Conservation (phyloP, 1,140 invertebrate species). For the Hycleus cichorii region DNA sequence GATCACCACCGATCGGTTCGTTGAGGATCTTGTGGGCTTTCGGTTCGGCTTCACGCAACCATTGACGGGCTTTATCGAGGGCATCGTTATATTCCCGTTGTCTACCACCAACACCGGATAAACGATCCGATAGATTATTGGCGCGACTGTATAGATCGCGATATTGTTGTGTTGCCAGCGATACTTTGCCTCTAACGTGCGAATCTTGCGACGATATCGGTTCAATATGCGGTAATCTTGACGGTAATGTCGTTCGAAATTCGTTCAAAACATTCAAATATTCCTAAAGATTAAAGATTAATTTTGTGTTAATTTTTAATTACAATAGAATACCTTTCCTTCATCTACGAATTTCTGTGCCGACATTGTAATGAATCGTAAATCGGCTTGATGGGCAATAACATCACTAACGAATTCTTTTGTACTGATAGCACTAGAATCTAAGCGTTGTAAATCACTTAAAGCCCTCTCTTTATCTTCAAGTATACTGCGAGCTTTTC, state of each 20-base stretch:
- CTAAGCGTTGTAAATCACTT: slow-evolving; percentile 66
- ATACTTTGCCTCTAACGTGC: slow-evolving; percentile 61
- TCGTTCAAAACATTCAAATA: slow-evolving; percentile 76
- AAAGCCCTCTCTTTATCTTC: slow-evolving; percentile 81
- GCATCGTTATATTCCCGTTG: slow-evolving; percentile 77
- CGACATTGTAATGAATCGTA: slow-evolving; percentile 89
- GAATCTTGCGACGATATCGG: slow-evolving; percentile 60
- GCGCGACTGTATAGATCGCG: slow-evolving; percentile 70
- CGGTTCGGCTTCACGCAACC: slow-evolving; percentile 77
- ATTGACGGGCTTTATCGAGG: slow-evolving; percentile 71
- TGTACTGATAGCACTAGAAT: slow-evolving; percentile 64
- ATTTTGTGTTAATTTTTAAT: background rate
- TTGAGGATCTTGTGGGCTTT: slow-evolving; percentile 65
- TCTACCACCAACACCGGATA: slow-evolving; percentile 68
- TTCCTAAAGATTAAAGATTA: slow-evolving; percentile 46
- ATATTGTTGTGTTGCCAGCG: slow-evolving; percentile 61
- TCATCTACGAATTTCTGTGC: slow-evolving; percentile 93
- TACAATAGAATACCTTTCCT: slow-evolving; percentile 59
- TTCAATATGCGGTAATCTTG: slow-evolving; percentile 69
- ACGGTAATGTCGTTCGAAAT: slow-evolving; percentile 72
- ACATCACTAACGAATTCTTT: slow-evolving; percentile 89
- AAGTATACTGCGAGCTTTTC: slow-evolving; percentile 65
- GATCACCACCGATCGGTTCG: slow-evolving; percentile 78
- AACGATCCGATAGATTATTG: slow-evolving; percentile 71
- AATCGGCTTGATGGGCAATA: slow-evolving; percentile 88